These are phyloP conservation scores for Aegotheles bennettii DNA, from an alignment of 2,113 vertebrate species.

Conservation along the genomic window DNA sequence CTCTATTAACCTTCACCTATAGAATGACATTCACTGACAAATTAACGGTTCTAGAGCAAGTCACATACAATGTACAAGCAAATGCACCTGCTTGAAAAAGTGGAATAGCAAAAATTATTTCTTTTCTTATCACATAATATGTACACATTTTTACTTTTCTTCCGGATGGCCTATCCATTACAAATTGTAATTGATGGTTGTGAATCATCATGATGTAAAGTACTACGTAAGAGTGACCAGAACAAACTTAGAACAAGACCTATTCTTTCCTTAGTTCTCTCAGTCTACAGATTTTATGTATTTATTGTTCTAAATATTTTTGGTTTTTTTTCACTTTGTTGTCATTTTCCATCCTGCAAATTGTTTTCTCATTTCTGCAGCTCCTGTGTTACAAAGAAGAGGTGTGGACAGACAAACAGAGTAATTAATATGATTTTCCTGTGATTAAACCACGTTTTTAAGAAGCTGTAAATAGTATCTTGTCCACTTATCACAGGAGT, in stretches of 20 bases:
- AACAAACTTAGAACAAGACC: neutral
- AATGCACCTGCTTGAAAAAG: neutral
- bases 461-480: neutral
- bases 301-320: neutral
- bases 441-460: neutral
- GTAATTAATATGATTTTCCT: neutral
- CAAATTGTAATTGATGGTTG: neutral
- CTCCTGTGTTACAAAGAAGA: neutral
- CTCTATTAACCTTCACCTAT: neutral
- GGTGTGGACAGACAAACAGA: neutral
- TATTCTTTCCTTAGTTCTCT: neutral
- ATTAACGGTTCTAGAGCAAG: neutral
- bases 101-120: neutral
- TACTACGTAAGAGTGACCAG: neutral
- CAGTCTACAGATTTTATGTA: neutral
- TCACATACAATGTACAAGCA: neutral
- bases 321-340: accelerated
- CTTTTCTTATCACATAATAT: neutral
- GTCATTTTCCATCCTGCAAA: neutral
- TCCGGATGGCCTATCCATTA: neutral
- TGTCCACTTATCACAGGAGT: neutral
- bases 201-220: neutral
- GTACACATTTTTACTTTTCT: neutral
- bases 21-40: neutral
- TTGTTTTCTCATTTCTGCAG: neutral